Base-by-base conservation (phyloP, 2,888 invertebrate species). In the Drosophila kuntzei region DNA sequence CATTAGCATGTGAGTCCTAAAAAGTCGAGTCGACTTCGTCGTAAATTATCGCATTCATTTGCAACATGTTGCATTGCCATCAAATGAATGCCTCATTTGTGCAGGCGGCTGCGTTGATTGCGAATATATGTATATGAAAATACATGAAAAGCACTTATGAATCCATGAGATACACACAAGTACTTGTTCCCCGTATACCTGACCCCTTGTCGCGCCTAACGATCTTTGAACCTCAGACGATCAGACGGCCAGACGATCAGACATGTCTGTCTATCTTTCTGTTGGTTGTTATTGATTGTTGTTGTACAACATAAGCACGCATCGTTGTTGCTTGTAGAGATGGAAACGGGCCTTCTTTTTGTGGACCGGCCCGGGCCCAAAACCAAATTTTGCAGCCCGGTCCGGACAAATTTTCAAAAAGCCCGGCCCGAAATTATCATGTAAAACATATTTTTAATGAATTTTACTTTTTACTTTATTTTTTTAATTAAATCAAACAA, bases 141-240 rank as follows among this genome's bases (percentile, higher is more conserved):
- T 37, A 32, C 47, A 34, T 14, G 39, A 49, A 66, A 54, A 34
- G 54, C 76, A 70, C 59, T 64, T 59, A 32, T 37, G 57, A 11
- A 58, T 50, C 65, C 61, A 60, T 71, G 58, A 81, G 71, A 69
- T 79, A 74, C 70, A 44, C 27, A n/a, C 47, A 41, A 60, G 41
- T 43, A 53, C 46, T 55, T 34, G 53, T 8, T 25, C 37, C n/a
- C 16, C 5, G n/a, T 57, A 59, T 57, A 59, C 22, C 76, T 75
- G 76, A 58, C 46, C 47, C 29, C 34, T 78, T 75, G 89, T 83
- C 87, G 84, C 89, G 87, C 80, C 89, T 82, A 87, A 89, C 81
- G 81, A 89, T 90, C 87, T 87, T 90, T 89, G 34, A 86, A 83
- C 87, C 89, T 83, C 71, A 57, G 29, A 25, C 58, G 44, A 71